phyloP scores from a whole-genome alignment of 1,140 invertebrate species.

The Halictus rubicundus region DNA sequence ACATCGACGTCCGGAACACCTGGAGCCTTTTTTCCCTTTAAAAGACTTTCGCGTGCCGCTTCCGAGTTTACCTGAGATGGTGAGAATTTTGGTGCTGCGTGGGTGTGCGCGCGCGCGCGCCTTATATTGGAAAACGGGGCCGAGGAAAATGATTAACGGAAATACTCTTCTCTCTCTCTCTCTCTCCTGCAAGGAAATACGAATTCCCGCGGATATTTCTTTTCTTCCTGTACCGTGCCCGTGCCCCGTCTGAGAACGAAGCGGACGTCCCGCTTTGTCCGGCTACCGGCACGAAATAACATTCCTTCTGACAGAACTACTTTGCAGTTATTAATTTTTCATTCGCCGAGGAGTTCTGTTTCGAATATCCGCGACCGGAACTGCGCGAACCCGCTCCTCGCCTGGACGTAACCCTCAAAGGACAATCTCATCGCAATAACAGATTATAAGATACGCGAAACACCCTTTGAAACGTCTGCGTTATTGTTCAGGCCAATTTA shows the following conservation, averaged over 20 bases:
- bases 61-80: not conserved
- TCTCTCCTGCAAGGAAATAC: slow-evolving; percentile 31
- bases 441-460: slow-evolving; percentile 1
- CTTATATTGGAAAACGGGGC: slow-evolving; percentile 34
- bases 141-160: slow-evolving; percentile 28
- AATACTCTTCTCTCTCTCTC: slow-evolving; percentile 13
- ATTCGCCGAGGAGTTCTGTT: not conserved
- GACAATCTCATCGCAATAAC: slow-evolving; percentile 2
- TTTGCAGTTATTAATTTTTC: slow-evolving; percentile 46
- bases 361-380: not conserved
- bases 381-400: not conserved
- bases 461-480: not conserved
- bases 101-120: not conserved
- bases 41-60: not conserved
- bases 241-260: slow-evolving; percentile 20
- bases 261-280: not conserved
- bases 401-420: not conserved
- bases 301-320: slow-evolving; percentile 25
- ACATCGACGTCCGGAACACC: slow-evolving; percentile 5
- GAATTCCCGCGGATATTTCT: slow-evolving; percentile 45
- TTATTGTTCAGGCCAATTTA: not conserved
- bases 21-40: slow-evolving; percentile 25
- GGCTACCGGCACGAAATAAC: slow-evolving; percentile 19
- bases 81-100: slow-evolving; percentile 22
- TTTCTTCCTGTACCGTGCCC: not conserved